Evolutionary conservation across 2,797 vertebrate genomes (phyloP).

Genomic region (Coluber constrictor): DNA sequence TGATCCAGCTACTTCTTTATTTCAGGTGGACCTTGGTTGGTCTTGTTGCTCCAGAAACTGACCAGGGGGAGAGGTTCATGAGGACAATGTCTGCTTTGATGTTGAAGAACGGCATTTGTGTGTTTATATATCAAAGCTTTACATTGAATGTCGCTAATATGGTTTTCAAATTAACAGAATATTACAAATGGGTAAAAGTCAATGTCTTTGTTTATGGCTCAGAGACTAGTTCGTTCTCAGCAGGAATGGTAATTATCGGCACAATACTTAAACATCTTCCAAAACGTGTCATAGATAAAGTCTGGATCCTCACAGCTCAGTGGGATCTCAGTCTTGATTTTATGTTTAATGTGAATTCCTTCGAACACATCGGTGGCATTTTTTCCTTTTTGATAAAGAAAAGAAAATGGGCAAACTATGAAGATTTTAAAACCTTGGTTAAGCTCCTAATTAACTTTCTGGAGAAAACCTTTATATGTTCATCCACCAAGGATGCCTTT

Average conservation of each 20-base stretch:
- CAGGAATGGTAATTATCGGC: too few relatives aligned
- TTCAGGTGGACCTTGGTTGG: background rate
- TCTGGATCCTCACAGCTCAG: too few relatives aligned
- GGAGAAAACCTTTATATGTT: background rate
- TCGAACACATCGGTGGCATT: too few relatives aligned
- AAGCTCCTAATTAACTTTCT: background rate
- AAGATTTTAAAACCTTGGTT: too few relatives aligned
- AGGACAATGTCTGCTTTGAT: background rate
- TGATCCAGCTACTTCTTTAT: background rate
- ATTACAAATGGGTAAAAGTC: background rate
- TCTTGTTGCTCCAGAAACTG: background rate
- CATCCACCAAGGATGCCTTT: background rate
- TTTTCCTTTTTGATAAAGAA: background rate
- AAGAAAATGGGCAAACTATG: background rate
- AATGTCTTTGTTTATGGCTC: too few relatives aligned
- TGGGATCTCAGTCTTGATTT: too few relatives aligned
- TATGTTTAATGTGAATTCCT: too few relatives aligned
- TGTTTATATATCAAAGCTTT: background rate
- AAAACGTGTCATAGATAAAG: too few relatives aligned
- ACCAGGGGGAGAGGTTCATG: background rate
- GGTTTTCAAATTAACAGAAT: background rate
- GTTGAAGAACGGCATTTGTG: background rate
- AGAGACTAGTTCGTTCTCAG: too few relatives aligned
- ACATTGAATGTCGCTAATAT: accelerated
- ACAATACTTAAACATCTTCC: too few relatives aligned